Evolutionary conservation across 2,113 vertebrate species (phyloP), one percentile per base, ranked within the genome.

Genomic region (Rynchops niger): DNA sequence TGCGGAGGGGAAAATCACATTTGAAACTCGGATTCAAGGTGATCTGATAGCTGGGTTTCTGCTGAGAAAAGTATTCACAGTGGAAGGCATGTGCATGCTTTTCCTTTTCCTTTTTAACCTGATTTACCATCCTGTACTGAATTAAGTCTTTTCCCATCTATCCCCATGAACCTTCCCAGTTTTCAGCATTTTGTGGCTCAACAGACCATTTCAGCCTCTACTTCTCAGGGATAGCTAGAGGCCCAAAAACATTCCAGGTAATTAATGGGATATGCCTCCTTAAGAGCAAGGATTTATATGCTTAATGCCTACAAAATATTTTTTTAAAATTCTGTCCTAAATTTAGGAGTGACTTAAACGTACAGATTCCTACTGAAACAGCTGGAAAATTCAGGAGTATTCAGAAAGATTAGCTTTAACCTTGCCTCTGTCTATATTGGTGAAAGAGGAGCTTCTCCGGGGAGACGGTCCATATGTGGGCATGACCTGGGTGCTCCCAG

Each of bases 351-450:
- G 23, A 30, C 16, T 82, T 82, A 76, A 55, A 79, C 17, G 8
- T 87, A n/a, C 9, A 18, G 49, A 61, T 73, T 88, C 13, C 21
- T 59, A 5, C 9, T 26, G 42, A 73, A 76, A 40, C 25, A 83
- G 21, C 11, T 36, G 67, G 40, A 42, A 62, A 78, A 74, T 26
- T 8, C 11, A 47, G 47, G 38, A 14, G 3, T 85, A 2, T 63
- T 11, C 20, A 36, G 81, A n/a, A 66, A 26, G 67, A 40, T 3
- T 16, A 1, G 27, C 17, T 85, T 82, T 58, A 61, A 38, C n/a
- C 52, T 80, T 1, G 2, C 12, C 9, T 63, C 2, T 61, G 45
- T 61, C 43, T 3, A 1, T n/a, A 1, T 2, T 0, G 3, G 30
- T 63, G 65, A 38, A 42, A 38, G 32, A 65, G 49, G 12, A 93